Conservation (phyloP, 2,888 invertebrate species). For the Boloria selene region DNA sequence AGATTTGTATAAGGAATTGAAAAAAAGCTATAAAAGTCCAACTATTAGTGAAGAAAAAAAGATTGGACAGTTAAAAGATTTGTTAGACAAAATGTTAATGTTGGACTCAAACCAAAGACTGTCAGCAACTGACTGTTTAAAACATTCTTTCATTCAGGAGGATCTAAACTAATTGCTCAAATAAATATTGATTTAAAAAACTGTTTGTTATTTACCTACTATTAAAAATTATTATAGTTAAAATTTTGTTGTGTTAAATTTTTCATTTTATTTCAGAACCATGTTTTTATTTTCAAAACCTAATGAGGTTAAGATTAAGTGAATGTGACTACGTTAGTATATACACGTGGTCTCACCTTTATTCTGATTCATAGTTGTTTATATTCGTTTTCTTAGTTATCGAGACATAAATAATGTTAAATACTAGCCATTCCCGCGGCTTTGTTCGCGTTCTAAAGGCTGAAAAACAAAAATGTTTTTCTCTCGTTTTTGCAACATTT, state of each 20-base stretch:
- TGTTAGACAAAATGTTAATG: conserved; percentile 94
- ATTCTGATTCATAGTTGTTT: no score
- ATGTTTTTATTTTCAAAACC: no score
- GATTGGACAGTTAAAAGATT: conserved; percentile 94
- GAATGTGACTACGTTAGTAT: no score
- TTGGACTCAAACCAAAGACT: conserved; percentile 94
- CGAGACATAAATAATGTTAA: no score
- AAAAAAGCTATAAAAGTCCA: conserved; percentile 89
- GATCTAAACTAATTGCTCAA: conserved; percentile 51
- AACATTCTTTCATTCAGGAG: conserved; percentile 92
- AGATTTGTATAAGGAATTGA: conserved; percentile 93
- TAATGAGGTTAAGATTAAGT: no score
- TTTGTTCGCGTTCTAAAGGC: no score
- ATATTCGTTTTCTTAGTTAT: no score
- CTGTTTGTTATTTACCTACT: background rate
- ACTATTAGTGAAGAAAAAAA: conserved; percentile 93
- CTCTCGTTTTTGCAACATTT: no score
- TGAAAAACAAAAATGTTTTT: no score
- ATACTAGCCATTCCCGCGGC: no score
- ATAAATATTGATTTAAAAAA: conserved; percentile 34
- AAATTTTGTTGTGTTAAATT: background rate
- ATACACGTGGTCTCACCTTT: no score
- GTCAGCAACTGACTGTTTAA: conserved; percentile 93
- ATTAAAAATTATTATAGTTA: background rate
- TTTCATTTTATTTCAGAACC: no score